phyloP scores from a whole-genome alignment of 2,797 vertebrate species.

The Cuculus canorus region DNA sequence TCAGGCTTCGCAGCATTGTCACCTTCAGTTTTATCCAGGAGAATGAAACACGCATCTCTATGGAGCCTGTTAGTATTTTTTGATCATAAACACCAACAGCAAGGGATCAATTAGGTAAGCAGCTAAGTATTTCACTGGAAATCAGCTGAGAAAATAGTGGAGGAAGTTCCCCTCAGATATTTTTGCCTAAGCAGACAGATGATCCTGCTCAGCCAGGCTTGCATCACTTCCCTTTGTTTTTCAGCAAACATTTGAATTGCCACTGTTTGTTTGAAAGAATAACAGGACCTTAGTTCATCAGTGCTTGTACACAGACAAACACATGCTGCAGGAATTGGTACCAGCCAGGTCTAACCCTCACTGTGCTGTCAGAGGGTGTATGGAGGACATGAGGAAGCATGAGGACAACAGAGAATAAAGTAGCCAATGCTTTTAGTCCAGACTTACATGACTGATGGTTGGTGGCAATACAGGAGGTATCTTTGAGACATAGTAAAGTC shows the following conservation, averaged over 20 bases:
- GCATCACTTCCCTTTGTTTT: not conserved
- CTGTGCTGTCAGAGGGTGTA: rapidly evolving
- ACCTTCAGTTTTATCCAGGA: not conserved
- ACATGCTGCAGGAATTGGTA: not conserved
- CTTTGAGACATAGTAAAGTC: not conserved
- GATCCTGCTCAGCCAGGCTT: not conserved
- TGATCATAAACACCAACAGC: not conserved
- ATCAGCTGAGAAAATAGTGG: not conserved
- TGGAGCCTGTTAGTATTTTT: not conserved
- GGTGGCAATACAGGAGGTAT: not conserved
- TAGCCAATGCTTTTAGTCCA: not conserved
- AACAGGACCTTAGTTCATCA: not conserved
- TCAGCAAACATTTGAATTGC: not conserved
- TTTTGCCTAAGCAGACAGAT: not conserved
- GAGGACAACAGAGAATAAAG: not conserved
- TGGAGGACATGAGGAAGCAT: not conserved
- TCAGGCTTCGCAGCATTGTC: not conserved
- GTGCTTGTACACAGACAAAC: not conserved
- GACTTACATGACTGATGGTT: not conserved
- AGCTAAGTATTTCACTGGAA: not conserved
- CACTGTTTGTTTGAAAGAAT: not conserved
- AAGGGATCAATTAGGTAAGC: not conserved
- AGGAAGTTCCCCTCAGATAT: not conserved
- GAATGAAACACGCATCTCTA: not conserved
- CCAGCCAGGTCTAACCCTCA: not conserved